Percentiles rank a stretch among this genome's conserved stretches.
phyloP scores from a whole-genome alignment of 2,797 vertebrate species.

The Anableps anableps region DNA sequence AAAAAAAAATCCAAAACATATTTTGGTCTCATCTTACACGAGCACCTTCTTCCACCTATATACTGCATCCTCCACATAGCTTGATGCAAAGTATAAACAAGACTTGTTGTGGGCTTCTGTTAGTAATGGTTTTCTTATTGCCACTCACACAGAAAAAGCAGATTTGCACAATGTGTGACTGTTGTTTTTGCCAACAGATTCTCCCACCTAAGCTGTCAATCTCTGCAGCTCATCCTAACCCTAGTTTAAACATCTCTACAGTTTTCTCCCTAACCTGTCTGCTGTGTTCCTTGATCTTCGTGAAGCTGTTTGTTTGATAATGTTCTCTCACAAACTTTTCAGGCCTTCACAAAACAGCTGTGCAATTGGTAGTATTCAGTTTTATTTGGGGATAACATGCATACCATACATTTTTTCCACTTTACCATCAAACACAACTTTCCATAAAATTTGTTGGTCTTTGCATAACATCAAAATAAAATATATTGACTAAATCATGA shows the following conservation, averaged over 20 bases:
- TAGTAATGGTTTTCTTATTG: no score
- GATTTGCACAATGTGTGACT: neutral
- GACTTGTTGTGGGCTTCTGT: no score
- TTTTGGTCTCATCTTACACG: neutral
- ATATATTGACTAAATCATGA: neutral
- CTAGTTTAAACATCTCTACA: neutral
- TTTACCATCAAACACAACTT: no score
- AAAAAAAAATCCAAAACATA: no score
- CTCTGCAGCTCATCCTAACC: neutral
- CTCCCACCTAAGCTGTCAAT: neutral
- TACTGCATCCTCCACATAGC: no score
- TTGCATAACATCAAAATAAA: neutral
- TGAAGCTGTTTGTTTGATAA: no score
- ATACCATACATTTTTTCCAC: no score
- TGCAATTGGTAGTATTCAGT: neutral
- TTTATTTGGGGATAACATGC: neutral
- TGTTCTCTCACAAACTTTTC: neutral
- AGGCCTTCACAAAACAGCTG: neutral
- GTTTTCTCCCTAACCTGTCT: neutral
- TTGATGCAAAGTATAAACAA: no score
- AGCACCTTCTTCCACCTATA: no score
- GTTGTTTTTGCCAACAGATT: neutral
- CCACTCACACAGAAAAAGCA: no score
- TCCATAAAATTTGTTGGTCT: no score
- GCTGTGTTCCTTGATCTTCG: neutral